Conservation (phyloP, 2,797 vertebrate genomes). For the Potorous gilbertii region DNA sequence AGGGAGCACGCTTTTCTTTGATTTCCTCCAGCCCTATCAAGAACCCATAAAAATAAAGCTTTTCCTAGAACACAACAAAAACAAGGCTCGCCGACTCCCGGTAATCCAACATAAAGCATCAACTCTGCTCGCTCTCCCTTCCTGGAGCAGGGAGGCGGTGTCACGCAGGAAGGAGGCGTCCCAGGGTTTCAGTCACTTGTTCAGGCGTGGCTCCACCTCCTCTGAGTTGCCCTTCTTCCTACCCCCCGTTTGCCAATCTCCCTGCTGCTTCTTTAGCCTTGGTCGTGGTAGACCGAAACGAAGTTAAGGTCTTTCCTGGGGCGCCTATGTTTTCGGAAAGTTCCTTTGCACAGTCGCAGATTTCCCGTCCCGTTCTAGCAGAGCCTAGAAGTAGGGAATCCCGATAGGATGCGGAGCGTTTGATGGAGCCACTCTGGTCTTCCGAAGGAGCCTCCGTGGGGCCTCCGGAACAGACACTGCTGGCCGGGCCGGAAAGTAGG, state of each 20-base stretch:
- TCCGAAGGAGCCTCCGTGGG: neutral
- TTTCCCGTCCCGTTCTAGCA: neutral
- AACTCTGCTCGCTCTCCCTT: no score
- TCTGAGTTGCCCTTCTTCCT: neutral
- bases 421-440: neutral
- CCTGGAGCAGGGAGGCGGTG: conserved; percentile 57
- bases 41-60: neutral
- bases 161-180: conserved; percentile 70
- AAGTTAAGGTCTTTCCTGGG: neutral
- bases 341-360: neutral
- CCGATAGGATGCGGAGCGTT: neutral
- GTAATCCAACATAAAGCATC: no score
- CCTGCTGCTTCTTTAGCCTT: neutral
- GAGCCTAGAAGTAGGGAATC: neutral
- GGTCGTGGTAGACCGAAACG: fast-evolving
- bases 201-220: conserved; percentile 70
- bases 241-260: neutral
- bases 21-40: neutral
- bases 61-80: neutral
- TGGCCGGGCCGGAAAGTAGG: neutral
- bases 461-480: neutral
- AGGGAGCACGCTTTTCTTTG: neutral
- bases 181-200: conserved; percentile 46
- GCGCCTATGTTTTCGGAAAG: neutral
- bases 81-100: neutral